Conservation (phyloP, 2,888 invertebrate genomes). For the Drosophila pseudotalamancana region DNA sequence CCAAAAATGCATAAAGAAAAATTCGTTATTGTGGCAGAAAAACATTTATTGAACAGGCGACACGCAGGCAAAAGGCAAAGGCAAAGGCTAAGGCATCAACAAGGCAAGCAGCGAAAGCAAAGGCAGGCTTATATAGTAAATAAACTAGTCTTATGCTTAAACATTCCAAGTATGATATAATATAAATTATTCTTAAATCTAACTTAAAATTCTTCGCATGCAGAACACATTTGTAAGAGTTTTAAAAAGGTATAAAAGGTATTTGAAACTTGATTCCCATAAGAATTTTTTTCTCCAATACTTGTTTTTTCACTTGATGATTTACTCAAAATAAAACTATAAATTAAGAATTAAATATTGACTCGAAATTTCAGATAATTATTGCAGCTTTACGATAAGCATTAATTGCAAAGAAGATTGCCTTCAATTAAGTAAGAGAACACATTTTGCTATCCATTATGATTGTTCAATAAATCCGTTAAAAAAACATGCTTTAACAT, state of each 20-base stretch:
- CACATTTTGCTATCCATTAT: too few relatives aligned
- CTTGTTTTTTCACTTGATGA: too few relatives aligned
- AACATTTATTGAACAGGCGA: slow-evolving; percentile 22
- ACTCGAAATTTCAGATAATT: too few relatives aligned
- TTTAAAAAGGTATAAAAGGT: background rate
- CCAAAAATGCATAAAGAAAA: slow-evolving; percentile 43
- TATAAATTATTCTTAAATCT: slow-evolving; percentile 31
- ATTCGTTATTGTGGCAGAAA: slow-evolving; percentile 13
- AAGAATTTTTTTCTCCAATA: too few relatives aligned
- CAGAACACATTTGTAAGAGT: background rate
- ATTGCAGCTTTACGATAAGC: too few relatives aligned
- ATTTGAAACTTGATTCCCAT: too few relatives aligned
- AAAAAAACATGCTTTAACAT: slow-evolving; percentile 33
- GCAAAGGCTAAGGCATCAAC: slow-evolving; percentile 2
- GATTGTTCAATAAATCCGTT: too few relatives aligned
- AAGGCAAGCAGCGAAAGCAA: slow-evolving; percentile 24
- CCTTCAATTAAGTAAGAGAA: too few relatives aligned
- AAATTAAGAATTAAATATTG: too few relatives aligned
- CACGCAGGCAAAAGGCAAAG: slow-evolving; percentile 22
- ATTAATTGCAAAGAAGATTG: too few relatives aligned
- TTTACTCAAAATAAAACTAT: too few relatives aligned
- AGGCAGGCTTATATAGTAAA: background rate
- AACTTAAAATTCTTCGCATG: slow-evolving; percentile 36
- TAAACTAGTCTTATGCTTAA: slow-evolving; percentile 12
- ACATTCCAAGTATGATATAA: slow-evolving; percentile 1